These are phyloP conservation scores for Lophotis ruficrista DNA, from an alignment of 2,113 vertebrate genomes.

Conservation along the genomic window DNA sequence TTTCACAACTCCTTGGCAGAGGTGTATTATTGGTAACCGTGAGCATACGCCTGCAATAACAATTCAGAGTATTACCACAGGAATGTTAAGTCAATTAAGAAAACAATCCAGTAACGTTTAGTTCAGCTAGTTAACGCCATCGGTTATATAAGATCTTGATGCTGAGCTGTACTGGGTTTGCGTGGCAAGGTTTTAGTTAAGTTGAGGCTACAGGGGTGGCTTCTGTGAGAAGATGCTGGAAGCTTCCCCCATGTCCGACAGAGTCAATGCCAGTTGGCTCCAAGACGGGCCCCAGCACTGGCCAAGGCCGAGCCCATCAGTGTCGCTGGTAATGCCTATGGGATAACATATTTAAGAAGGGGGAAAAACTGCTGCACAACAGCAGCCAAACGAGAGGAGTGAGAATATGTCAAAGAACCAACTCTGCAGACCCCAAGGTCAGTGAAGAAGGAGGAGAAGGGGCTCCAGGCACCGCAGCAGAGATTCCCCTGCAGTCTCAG, in stretches of 20 bases:
- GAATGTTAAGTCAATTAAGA: neutral
- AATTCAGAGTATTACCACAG: neutral
- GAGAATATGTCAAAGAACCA: neutral
- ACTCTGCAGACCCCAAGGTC: neutral
- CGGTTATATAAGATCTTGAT: neutral
- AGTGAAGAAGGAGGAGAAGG: neutral
- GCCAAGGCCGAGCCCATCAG: neutral
- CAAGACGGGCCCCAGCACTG: fast-evolving
- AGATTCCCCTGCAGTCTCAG: neutral
- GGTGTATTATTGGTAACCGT: neutral
- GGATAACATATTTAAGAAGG: too few species aligned
- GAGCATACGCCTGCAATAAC: neutral
- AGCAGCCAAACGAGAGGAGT: neutral
- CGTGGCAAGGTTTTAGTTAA: neutral
- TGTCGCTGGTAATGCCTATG: neutral
- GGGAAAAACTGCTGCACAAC: too few species aligned
- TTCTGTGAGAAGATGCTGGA: neutral
- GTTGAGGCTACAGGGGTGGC: neutral
- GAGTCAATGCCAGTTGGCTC: neutral
- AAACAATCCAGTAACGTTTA: neutral
- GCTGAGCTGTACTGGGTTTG: neutral
- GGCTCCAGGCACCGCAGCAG: neutral
- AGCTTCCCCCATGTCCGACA: neutral
- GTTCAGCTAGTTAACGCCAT: neutral
- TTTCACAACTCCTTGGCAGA: neutral